Base-by-base conservation (phyloP, 2,888 invertebrate species). In the Papilio demoleus region DNA sequence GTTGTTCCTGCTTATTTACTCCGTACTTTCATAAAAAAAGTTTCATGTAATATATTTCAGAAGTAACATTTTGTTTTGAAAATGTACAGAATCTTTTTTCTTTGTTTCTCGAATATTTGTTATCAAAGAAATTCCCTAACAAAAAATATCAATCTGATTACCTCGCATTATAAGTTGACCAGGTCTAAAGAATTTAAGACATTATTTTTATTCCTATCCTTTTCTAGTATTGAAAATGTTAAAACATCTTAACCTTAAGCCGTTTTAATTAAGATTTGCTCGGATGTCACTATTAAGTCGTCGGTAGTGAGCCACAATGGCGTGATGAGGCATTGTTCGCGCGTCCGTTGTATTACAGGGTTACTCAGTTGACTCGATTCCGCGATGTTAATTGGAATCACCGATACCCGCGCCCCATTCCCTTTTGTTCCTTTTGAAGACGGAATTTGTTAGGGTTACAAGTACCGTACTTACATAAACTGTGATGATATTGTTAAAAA, bases 261-360 rank as follows among this genome's bases (percentile, higher is more conserved):
- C 82, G 85, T 81, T 85, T 88, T 89, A 90, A 90, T 90, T 88
- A 90, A 90, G 85, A 81, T 86, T 88, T 87, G 85, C 88, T 87
- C 84, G 83, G 84, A 86, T 88, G 90, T 88, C 87, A 88, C 84
- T 85, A 88, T 90, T 89, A 88, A 87, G 85, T 81, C 83, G 75
- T 76, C 76, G 84, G 80, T 81, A 72, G 74, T 75, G 74, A 72
- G 73, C 45, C 31, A 80, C 78, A 80, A 79, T 79, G 72, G 74
- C 68, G 74, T 75, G 73, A 78, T 76, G 75, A 74, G 81, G 80
- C 87, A 87, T 89, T 89, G 88, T 89, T 88, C 83, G 80, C 77
- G 72, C 73, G 50, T 50, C 50, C 50, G 50, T 56, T 56, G 78
- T 80, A 77, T 73, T 75, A 65, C 73, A 73, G 74, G 74, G 76